A percentile compares a stretch with the other conserved stretches of the same genome.
phyloP scores from a whole-genome alignment of 2,797 vertebrate genomes.

The Myotis vivesi region DNA sequence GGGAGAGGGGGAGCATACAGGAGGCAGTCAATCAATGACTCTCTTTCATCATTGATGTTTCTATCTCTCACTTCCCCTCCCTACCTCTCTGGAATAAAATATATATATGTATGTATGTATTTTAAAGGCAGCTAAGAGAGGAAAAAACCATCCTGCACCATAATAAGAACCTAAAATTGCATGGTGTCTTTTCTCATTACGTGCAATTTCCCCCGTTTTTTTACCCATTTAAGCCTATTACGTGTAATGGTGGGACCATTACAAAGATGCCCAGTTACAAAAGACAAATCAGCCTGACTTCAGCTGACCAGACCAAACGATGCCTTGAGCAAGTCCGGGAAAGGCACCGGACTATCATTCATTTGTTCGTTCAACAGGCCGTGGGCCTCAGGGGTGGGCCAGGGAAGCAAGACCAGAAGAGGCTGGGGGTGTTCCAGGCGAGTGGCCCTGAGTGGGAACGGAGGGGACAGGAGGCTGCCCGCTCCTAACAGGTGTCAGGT shows the following conservation, averaged over 20 bases:
- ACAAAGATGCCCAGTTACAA: not conserved
- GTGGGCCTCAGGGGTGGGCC: not conserved
- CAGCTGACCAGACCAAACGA: fast-evolving
- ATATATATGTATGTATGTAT: too few relatives aligned
- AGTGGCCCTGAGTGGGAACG: not conserved
- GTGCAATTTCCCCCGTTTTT: not conserved
- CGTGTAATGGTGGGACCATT: fast-evolving
- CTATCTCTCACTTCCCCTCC: too few relatives aligned
- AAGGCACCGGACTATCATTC: not conserved
- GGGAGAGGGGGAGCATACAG: too few relatives aligned
- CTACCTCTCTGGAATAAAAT: too few relatives aligned
- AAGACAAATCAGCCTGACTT: not conserved
- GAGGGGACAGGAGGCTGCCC: fast-evolving
- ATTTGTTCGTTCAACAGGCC: fast-evolving
- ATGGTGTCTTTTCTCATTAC: not conserved
- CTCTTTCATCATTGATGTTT: too few relatives aligned
- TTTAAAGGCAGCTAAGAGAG: not conserved
- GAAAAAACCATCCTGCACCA: too few relatives aligned
- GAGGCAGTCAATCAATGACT: too few relatives aligned
- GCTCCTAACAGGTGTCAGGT: not conserved
- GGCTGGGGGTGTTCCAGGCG: not conserved
- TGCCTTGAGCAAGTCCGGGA: fast-evolving
- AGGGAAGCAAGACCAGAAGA: not conserved
- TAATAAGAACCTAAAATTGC: not conserved
- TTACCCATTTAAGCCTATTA: fast-evolving